Percentiles rank a stretch among this genome's conserved stretches.
Conservation (phyloP, 1,140 invertebrate genomes). For the Drosophila sp. region DNA sequence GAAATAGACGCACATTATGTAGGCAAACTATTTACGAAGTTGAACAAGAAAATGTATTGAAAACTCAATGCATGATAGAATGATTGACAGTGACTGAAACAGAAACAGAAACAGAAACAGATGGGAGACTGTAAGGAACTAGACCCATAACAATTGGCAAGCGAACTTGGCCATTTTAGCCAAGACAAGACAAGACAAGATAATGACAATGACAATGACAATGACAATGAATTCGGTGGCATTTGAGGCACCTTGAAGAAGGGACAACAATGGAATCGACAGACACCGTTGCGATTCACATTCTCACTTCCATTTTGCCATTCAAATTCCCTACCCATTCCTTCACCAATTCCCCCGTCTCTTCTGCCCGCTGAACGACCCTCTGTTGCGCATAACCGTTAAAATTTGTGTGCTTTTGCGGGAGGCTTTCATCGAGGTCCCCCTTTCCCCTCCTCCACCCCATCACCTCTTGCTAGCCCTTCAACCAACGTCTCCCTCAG, state of each 20-base stretch:
- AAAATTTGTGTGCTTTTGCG: conserved; percentile 68
- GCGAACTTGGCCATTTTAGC: not conserved
- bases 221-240: not conserved
- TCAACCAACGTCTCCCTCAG: not conserved
- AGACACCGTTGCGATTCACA: not conserved
- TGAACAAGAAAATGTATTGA: not conserved
- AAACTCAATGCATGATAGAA: not conserved
- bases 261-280: conserved; percentile 10
- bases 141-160: not conserved
- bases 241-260: conserved; percentile 5
- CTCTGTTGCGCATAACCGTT: conserved; percentile 63
- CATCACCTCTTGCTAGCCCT: too few species aligned
- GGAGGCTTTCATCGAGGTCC: conserved; percentile 30
- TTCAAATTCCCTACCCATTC: not conserved
- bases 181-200: not conserved
- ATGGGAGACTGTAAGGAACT: not conserved
- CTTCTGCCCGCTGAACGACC: conserved; percentile 22
- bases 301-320: not conserved
- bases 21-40: not conserved
- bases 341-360: too few species aligned
- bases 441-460: not conserved
- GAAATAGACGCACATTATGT: conserved; percentile 46
- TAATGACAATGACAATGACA: not conserved
- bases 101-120: not conserved
- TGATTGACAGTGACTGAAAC: not conserved